Evolutionary conservation across 2,797 vertebrate species (phyloP), one percentile per base, ranked within the genome.

Genomic region (Gallirallus australis): DNA sequence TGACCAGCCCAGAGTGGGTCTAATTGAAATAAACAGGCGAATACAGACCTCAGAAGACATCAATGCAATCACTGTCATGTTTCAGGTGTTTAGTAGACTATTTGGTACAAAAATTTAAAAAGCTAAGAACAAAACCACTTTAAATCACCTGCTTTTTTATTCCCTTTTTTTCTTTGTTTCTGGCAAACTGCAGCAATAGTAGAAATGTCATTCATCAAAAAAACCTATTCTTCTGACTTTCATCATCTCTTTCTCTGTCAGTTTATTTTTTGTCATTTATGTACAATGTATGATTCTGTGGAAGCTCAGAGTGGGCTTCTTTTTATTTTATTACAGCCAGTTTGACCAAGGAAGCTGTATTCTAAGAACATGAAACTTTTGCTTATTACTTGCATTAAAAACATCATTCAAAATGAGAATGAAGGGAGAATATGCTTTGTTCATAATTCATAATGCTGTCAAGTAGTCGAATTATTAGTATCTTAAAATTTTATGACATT

Each of bases 401-500:
- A 9, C 42, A 95, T 80, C 31, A 31, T 95, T 94, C 89, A 91
- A 89, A 91, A 71, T 8, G 10, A 17, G 21, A 90, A 30, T 65
- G 42, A 84, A 95, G 94, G n/a, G 57, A 93, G 64, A 87, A 82
- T 86, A 93, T 48, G 33, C 68, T 94, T 95, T 94, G 40, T 96
- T 96, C 94, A 91, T 96, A 95, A 96, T 96, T 97, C 83, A 97
- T 96, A 95, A 81, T 82, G 24, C 83, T 95, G 48, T 92, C 82
- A 86, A 95, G 83, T 78, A 96, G 89, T 84, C 86, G 73, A 91
- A 86, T 94, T 97, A 97, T 94, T 95, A 94, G 63, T 92, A 91
- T 87, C 93, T 96, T 94, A 96, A 97, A 97, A 81, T 94, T 97
- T 97, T 96, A 97, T 97, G 82, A 96, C 89, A 96, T 97, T 94